Percentiles rank a stretch among this genome's conserved stretches.
Conservation (phyloP, 2,113 vertebrate species). For the Montifringilla adamsi region DNA sequence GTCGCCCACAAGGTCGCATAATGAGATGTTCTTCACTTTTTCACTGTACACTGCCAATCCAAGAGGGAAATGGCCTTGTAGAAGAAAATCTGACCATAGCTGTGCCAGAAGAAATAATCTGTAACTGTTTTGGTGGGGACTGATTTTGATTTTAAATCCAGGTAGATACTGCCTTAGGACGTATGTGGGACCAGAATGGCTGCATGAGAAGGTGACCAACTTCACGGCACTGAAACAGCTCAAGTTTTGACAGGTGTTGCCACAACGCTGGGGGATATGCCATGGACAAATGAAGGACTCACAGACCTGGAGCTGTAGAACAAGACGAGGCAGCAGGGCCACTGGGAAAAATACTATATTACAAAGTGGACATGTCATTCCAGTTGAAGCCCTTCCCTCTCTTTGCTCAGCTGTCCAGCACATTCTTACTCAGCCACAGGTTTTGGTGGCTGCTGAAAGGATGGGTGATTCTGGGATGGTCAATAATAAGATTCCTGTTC, state of each 20-base stretch:
- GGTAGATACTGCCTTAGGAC: background rate
- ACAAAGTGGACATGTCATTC: background rate
- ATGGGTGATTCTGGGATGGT: background rate
- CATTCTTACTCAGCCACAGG: background rate
- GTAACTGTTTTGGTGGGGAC: background rate
- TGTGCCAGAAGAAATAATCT: background rate
- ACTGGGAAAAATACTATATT: fast-evolving
- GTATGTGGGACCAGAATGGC: background rate
- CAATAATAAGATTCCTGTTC: background rate
- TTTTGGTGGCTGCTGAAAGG: background rate
- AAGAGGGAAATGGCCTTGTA: background rate
- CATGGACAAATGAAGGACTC: background rate
- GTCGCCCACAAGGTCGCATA: background rate
- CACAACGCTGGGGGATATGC: fast-evolving
- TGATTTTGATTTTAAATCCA: background rate
- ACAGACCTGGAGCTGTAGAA: background rate
- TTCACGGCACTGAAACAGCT: background rate
- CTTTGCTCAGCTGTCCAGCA: background rate
- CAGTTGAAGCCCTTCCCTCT: background rate
- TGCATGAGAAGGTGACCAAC: background rate
- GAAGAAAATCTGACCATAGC: background rate
- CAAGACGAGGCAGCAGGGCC: fast-evolving
- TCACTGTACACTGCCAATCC: background rate
- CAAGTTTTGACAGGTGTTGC: background rate
- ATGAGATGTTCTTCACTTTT: background rate